phyloP scores from a whole-genome alignment of 1,140 invertebrate species.

The Macrobrachium rosenbergii region DNA sequence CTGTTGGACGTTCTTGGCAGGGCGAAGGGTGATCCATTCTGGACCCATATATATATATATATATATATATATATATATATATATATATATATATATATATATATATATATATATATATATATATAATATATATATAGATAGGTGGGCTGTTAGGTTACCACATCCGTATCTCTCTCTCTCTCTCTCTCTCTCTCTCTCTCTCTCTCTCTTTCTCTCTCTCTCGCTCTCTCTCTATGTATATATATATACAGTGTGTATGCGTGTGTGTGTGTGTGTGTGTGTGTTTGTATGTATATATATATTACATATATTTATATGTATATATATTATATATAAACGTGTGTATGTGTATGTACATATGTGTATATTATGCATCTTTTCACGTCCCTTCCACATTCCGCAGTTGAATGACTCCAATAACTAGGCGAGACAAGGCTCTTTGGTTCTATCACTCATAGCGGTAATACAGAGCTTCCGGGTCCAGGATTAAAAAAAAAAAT shows the following conservation, averaged over 20 bases:
- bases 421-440: background rate
- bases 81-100: constrained; percentile 1
- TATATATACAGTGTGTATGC: background rate
- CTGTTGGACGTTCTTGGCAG: no score
- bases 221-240: background rate
- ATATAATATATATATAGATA: no score
- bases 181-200: no score
- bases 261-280: no score
- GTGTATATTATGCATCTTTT: background rate
- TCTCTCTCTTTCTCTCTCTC: no score
- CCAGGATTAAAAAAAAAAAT: no score
- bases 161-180: no score
- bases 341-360: background rate
- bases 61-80: background rate
- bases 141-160: no score
- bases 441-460: background rate
- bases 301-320: background rate
- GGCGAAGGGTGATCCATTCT: no score
- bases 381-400: background rate
- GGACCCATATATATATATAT: background rate
- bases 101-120: background rate
- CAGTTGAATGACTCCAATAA: background rate
- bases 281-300: background rate
- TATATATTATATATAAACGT: background rate
- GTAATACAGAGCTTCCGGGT: no score